A percentile compares a stretch with the other conserved stretches of the same genome.
phyloP scores from a whole-genome alignment of 30 jellyfish, hydroid and myxozoan genomes.

The Aurelia aurita complex sp. Pacific region DNA sequence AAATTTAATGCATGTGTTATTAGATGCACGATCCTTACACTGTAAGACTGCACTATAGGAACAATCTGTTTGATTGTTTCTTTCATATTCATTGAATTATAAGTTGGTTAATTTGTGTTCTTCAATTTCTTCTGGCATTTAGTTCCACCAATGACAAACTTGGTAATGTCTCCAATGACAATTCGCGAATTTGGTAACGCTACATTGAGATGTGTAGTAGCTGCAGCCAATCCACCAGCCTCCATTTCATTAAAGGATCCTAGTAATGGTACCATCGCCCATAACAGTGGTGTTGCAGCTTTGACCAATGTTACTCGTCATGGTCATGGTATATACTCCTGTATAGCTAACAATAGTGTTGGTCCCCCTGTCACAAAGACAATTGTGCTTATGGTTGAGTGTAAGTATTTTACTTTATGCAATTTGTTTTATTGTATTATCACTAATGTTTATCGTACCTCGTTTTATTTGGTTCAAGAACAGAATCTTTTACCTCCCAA shows the following conservation, averaged over 20 bases:
- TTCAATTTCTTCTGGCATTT: neutral
- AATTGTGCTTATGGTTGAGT: slow-evolving; percentile 17
- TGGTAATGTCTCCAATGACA: slow-evolving; percentile 34
- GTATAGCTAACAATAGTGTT: slow-evolving; percentile 46
- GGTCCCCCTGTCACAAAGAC: slow-evolving; percentile 42
- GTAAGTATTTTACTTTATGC: slow-evolving; percentile 6
- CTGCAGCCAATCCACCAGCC: slow-evolving; percentile 58
- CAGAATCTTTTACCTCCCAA: no score
- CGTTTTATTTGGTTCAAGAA: no score
- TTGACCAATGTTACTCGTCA: slow-evolving; percentile 27
- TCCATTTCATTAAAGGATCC: slow-evolving; percentile 26
- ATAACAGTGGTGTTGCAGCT: slow-evolving; percentile 6
- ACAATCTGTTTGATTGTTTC: no score
- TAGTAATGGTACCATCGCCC: neutral
- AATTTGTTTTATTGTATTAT: no score
- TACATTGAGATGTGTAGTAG: slow-evolving; percentile 31
- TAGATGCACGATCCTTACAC: no score
- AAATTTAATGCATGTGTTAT: no score
- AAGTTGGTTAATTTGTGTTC: no score
- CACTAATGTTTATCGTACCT: no score
- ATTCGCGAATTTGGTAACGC: slow-evolving; percentile 22
- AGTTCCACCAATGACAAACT: slow-evolving; percentile 48
- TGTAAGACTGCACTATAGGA: no score
- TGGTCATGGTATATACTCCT: slow-evolving; percentile 36
- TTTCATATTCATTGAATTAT: no score